Percentiles rank a stretch among this genome's conserved stretches.
Conservation (phyloP, 2,797 vertebrate genomes). For the Onychomys torridus region DNA sequence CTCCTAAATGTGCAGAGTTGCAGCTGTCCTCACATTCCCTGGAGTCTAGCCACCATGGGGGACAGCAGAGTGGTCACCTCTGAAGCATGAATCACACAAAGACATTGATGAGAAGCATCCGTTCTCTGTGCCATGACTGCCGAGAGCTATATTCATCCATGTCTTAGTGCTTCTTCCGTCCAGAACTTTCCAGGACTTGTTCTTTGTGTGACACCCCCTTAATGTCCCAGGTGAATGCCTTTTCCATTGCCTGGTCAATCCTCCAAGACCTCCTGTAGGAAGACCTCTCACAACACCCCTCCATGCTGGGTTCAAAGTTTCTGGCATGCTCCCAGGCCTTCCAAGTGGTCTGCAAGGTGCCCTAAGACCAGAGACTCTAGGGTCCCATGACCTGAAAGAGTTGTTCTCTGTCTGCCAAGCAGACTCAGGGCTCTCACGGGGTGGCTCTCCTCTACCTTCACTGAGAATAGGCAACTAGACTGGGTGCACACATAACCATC, state of each 20-base stretch:
- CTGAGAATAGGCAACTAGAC: background rate
- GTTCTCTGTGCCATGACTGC: background rate
- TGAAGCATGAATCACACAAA: background rate
- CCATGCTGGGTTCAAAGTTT: background rate
- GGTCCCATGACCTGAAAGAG: background rate
- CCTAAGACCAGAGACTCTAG: background rate
- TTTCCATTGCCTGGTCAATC: background rate
- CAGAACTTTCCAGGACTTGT: background rate
- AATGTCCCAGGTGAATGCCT: background rate
- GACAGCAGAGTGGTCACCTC: accelerated
- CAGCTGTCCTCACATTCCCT: background rate
- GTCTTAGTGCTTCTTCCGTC: background rate
- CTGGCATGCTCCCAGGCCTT: background rate
- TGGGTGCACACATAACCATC: background rate
- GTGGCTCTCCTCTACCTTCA: background rate
- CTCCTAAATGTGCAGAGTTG: background rate
- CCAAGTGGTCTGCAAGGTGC: background rate
- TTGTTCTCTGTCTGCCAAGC: background rate
- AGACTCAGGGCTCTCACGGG: background rate
- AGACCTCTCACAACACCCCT: background rate
- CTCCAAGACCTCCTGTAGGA: background rate
- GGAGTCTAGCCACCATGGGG: background rate
- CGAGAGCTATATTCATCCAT: background rate
- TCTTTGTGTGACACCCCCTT: background rate
- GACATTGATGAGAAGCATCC: background rate